A percentile compares a stretch with the other conserved stretches of the same genome.
phyloP scores from a whole-genome alignment of 2,113 vertebrate species.

The Cyanoliseus patagonus region DNA sequence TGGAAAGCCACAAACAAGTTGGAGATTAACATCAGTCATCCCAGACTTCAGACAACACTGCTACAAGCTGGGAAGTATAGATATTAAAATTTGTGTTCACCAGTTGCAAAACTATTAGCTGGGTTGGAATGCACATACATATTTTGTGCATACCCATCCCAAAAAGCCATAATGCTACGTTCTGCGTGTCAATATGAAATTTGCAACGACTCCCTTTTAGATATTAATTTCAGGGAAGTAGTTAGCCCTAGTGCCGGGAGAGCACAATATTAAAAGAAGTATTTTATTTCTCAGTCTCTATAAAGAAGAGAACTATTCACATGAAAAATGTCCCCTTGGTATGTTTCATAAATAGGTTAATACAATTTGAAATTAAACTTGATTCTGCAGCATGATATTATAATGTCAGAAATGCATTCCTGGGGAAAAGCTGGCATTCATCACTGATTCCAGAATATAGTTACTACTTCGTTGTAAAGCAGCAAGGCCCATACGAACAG shows the following conservation, averaged over 20 bases:
- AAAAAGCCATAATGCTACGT: conserved; percentile 36
- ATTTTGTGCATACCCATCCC: conserved; percentile 46
- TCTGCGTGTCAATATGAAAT: conserved; percentile 45
- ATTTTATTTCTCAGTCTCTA: conserved; percentile 61
- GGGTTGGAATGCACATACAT: conserved; percentile 45
- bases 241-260: conserved; percentile 26
- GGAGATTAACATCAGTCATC: conserved; percentile 70
- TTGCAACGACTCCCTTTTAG: conserved; percentile 32
- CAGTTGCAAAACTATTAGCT: conserved; percentile 64
- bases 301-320: conserved; percentile 55
- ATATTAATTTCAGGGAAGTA: conserved; percentile 59
- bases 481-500: not conserved
- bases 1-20: conserved; percentile 69
- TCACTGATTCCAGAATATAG: not conserved
- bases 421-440: conserved; percentile 22
- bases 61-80: conserved; percentile 70
- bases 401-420: conserved; percentile 42
- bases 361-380: conserved; percentile 66
- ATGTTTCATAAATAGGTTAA: conserved; percentile 60
- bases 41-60: conserved; percentile 68
- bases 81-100: conserved; percentile 70
- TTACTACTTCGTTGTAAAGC: not conserved
- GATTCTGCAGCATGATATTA: conserved; percentile 41
- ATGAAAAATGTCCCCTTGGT: conserved; percentile 56
- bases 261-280: conserved; percentile 54